Percentiles rank a stretch among this genome's conserved stretches.
Evolutionary conservation across 2,888 invertebrate genomes (phyloP).

Genomic region (Orchesellides sinensis): DNA sequence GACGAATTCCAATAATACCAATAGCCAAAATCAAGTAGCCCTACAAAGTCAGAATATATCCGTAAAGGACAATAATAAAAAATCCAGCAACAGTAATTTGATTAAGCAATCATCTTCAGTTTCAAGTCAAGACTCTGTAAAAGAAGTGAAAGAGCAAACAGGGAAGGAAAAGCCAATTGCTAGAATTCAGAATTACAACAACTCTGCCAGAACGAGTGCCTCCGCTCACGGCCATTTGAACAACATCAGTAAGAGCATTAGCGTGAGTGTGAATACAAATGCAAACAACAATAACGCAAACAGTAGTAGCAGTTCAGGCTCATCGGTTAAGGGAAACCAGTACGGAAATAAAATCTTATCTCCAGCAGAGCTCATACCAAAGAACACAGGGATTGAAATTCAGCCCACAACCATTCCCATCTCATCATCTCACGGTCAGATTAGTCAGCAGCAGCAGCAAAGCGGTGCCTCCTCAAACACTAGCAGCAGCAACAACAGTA

Average conservation of each 20-base stretch:
- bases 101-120: neutral
- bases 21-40: neutral
- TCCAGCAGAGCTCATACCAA: constrained; percentile 64
- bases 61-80: constrained; percentile 11
- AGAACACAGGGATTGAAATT: constrained; percentile 71
- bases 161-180: constrained; percentile 44
- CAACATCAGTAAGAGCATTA: constrained; percentile 69
- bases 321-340: constrained; percentile 6
- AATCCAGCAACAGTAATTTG: constrained; percentile 5
- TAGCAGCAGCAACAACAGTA: neutral
- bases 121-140: constrained; percentile 16
- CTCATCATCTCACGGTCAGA: constrained; percentile 57
- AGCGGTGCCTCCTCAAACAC: constrained; percentile 39
- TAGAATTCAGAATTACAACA: constrained; percentile 58
- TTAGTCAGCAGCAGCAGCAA: constrained; percentile 35
- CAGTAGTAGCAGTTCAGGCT: constrained; percentile 3
- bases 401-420: constrained; percentile 67
- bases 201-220: constrained; percentile 62
- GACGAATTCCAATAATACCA: constrained; percentile 7
- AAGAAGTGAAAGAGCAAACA: constrained; percentile 34
- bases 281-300: constrained; percentile 22
- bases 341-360: constrained; percentile 59
- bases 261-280: constrained; percentile 56
- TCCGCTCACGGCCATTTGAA: constrained; percentile 68
- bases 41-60: constrained; percentile 63